phyloP scores from a whole-genome alignment of 2,113 vertebrate genomes.

The Heptranchias perlo region DNA sequence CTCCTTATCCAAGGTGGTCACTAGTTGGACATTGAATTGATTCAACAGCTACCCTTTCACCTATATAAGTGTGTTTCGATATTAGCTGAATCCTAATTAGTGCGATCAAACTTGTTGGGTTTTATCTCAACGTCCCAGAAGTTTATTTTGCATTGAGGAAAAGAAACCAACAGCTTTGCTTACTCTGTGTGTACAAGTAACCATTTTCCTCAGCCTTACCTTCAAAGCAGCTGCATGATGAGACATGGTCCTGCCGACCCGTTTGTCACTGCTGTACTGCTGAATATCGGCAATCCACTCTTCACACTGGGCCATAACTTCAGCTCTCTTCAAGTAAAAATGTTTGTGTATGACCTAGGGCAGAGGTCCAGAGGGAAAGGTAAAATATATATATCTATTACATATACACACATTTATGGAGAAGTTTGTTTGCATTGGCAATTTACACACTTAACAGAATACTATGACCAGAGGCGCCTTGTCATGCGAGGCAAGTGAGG shows the following conservation, averaged over 20 bases:
- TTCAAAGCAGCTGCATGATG: constrained; percentile 95
- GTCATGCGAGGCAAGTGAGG: background rate
- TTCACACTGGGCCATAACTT: constrained; percentile 96
- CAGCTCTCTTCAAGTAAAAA: constrained; percentile 93
- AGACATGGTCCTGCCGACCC: constrained; percentile 96
- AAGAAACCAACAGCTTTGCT: background rate
- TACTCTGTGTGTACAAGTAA: background rate
- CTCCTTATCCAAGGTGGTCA: background rate
- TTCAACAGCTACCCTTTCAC: background rate
- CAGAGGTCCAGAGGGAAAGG: background rate
- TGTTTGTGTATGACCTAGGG: constrained; percentile 93
- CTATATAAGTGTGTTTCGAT: background rate
- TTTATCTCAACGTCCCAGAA: background rate
- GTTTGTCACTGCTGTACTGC: constrained; percentile 97
- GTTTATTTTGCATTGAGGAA: background rate
- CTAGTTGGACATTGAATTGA: background rate
- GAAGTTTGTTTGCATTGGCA: background rate
- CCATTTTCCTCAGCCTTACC: constrained; percentile 55
- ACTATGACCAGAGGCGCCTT: background rate
- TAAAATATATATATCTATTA: too few species aligned
- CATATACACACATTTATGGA: background rate
- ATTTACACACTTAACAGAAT: background rate
- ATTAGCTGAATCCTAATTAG: background rate
- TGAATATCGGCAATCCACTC: constrained; percentile 98
- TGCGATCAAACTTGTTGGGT: background rate